phyloP scores from a whole-genome alignment of 2,888 invertebrate species.

The Camptogramma bilineatum region DNA sequence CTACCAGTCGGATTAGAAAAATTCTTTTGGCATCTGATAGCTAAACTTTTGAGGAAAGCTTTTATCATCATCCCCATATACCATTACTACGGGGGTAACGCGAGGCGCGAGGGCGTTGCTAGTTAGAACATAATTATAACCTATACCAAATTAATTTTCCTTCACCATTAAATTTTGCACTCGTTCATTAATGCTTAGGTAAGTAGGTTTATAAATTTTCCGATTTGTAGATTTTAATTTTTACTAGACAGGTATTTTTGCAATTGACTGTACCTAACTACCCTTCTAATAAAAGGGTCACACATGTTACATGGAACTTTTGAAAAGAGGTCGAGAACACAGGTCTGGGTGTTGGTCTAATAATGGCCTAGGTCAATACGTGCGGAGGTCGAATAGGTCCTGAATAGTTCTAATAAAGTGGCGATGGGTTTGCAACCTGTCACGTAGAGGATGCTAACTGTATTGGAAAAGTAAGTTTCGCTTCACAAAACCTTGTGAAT shows the following conservation, averaged over 20 bases:
- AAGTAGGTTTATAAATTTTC: too few species aligned
- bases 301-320: slow-evolving; percentile 12
- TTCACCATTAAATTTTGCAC: too few species aligned
- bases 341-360: neutral
- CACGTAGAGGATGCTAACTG: neutral
- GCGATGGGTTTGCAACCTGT: neutral
- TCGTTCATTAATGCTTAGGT: too few species aligned
- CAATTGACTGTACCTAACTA: slow-evolving; percentile 1
- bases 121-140: too few species aligned
- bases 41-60: too few species aligned
- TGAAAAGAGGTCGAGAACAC: neutral
- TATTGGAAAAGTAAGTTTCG: neutral
- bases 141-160: too few species aligned
- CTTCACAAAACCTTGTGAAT: neutral
- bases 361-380: slow-evolving; percentile 1
- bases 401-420: neutral
- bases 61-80: too few species aligned
- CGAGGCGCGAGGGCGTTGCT: too few species aligned
- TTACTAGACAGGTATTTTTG: neutral
- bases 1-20: too few species aligned
- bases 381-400: neutral
- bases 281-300: slow-evolving; percentile 18
- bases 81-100: too few species aligned
- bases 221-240: too few species aligned
- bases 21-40: too few species aligned